These are phyloP conservation scores for Acanthosepion esculentum DNA, from an alignment of 2,888 invertebrate species.

Conservation along the genomic window DNA sequence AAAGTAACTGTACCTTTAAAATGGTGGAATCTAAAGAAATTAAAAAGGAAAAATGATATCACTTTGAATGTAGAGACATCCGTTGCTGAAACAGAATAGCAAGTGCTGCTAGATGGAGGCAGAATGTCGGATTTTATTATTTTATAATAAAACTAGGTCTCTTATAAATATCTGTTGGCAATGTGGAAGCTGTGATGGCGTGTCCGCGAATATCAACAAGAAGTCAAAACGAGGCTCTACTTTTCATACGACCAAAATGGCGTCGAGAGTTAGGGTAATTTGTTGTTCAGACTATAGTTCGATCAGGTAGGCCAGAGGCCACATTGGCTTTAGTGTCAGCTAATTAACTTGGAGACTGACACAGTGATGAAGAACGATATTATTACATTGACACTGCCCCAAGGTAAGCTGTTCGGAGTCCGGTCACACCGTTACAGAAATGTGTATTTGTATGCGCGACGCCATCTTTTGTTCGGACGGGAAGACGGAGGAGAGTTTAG, in stretches of 20 bases:
- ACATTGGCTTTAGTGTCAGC: conserved; percentile 6
- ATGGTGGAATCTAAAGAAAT: too few relatives aligned
- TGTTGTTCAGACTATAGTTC: not conserved
- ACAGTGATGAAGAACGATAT: not conserved
- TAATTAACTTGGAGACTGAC: conserved; percentile 33
- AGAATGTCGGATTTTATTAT: too few relatives aligned
- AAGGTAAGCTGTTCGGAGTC: not conserved
- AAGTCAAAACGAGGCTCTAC: not conserved
- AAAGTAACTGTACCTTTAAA: too few relatives aligned
- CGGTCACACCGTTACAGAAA: not conserved
- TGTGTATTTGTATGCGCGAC: not conserved
- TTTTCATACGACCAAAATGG: not conserved
- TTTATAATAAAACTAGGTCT: too few relatives aligned
- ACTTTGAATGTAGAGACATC: too few relatives aligned
- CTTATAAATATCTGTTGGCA: not conserved
- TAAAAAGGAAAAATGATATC: too few relatives aligned
- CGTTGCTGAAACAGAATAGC: too few relatives aligned
- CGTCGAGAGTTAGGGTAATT: not conserved
- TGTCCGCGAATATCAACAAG: not conserved
- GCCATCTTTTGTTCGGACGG: not conserved
- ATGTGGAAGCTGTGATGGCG: not conserved
- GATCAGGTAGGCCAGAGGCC: not conserved
- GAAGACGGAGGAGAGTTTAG: not conserved
- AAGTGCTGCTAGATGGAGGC: too few relatives aligned
- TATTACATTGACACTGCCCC: conserved; percentile 33